Evolutionary conservation across 2,888 invertebrate genomes (phyloP).

Genomic region (Xanthorhoe designata): DNA sequence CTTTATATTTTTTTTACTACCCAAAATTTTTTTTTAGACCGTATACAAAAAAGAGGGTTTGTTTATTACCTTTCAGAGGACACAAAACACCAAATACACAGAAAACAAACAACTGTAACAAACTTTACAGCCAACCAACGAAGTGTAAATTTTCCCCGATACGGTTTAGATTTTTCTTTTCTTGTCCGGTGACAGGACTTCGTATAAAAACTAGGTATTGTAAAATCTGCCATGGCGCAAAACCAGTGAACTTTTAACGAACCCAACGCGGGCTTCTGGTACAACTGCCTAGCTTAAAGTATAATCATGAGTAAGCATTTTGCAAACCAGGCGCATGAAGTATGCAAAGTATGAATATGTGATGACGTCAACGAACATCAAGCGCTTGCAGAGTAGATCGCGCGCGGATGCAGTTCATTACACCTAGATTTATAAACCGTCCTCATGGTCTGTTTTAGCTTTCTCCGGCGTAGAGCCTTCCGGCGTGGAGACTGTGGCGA

Average conservation of each 20-base stretch:
- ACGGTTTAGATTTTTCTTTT: slow-evolving; percentile 16
- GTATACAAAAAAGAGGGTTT: neutral
- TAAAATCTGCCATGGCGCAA: slow-evolving; percentile 6
- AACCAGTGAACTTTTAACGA: slow-evolving; percentile 15
- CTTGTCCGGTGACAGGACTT: slow-evolving; percentile 14
- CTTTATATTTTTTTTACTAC: no score
- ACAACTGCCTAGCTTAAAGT: slow-evolving; percentile 11
- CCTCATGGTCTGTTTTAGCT: neutral
- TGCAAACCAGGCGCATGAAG: slow-evolving; percentile 6
- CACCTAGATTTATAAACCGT: neutral
- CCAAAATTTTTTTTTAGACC: no score
- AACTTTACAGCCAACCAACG: slow-evolving; percentile 13
- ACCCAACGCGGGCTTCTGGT: slow-evolving; percentile 11
- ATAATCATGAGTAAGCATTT: slow-evolving; percentile 21
- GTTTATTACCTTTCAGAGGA: neutral
- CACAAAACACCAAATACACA: slow-evolving; percentile 8
- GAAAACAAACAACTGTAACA: slow-evolving; percentile 5
- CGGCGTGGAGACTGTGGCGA: no score
- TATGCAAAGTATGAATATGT: slow-evolving; percentile 7
- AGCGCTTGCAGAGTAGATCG: slow-evolving; percentile 9
- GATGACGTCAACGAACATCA: slow-evolving; percentile 18
- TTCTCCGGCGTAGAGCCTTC: no score
- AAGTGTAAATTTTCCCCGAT: slow-evolving; percentile 10
- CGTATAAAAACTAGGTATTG: slow-evolving; percentile 25
- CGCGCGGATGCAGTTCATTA: neutral